Evolutionary conservation across 37 sponge, comb jelly and placozoan genomes (phyloP).

Genomic region (Spongia lamella): DNA sequence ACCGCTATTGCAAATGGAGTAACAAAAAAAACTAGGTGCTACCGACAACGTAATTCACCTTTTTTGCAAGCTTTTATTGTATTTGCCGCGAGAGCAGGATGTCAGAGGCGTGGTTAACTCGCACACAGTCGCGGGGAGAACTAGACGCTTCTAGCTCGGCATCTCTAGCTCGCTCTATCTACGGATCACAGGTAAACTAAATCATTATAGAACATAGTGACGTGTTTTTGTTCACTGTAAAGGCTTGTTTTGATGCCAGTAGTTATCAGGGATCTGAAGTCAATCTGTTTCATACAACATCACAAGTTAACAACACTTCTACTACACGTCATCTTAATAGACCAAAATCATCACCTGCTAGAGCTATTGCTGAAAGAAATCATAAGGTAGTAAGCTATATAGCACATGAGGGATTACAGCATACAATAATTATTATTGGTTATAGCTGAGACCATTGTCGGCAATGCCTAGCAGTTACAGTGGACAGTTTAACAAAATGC

Average conservation of each 20-base stretch:
- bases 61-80: no score
- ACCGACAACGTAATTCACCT: no score
- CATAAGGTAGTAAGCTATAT: no score
- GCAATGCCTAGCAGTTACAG: constrained; percentile 9
- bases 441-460: no score
- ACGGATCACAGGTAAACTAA: constrained; percentile 61
- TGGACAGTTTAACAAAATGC: neutral
- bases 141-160: constrained; percentile 38
- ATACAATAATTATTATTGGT: no score
- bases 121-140: neutral
- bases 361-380: constrained; percentile 13
- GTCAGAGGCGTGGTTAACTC: no score
- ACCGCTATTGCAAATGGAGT: no score
- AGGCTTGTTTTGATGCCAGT: constrained; percentile 5
- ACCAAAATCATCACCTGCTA: constrained; percentile 59
- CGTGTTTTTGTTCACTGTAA: no score
- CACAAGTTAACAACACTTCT: neutral
- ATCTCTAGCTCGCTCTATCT: constrained; percentile 65
- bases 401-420: constrained; percentile 3
- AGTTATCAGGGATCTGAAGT: neutral
- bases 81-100: no score
- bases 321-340: neutral
- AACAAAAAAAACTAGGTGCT: no score
- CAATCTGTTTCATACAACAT: neutral
- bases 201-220: no score